Base-by-base conservation (phyloP, 2,113 vertebrate genomes). In the Archocentrus centrarchus region DNA sequence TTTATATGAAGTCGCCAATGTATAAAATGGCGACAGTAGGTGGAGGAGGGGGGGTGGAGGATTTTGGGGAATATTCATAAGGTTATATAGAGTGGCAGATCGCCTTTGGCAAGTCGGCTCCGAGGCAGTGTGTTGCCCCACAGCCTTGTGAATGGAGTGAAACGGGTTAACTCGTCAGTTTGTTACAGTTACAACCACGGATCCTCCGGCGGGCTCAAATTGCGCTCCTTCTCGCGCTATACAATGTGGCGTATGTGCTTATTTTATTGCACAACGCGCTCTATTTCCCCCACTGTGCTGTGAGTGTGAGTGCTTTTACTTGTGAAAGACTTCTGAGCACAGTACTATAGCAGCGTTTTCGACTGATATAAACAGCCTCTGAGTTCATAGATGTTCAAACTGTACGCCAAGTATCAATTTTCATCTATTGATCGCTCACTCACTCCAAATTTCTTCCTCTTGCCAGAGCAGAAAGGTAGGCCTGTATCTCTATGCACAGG, bases 11-110 rank as follows among this genome's bases (percentile, higher is more conserved):
- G 95, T 96, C 95, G 94, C 94, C 94, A 93, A 95, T 95, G 95
- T 96, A 94, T 96, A 96, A 96, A 96, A 96, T 96, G 96, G 96
- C 96, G 96, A 96, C 96, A 96, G 95, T 93, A 94, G 94, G 95
- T 93, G 91, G 93, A 93, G 94, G 93, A 87, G 87, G 92, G 58
- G 58, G 90, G 94, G 91, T 89, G 94, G 94, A 92, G 92, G 93
- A 87, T 88, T 95, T 89, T 82, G 4, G 92, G 92, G 91, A 91
- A 92, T 95, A 92, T 94, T 92, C 84, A 91, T 90, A 90, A 92
- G 91, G 91, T 91, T 86, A 89, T 93, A 83, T 88, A 84, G 93
- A 93, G 89, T 85, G 83, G 47, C 88, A 82, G 87, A 84, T 92
- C 84, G 92, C 59, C 57, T 80, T 84, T 84, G 85, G 87, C 82